phyloP scores from a whole-genome alignment of 2,888 invertebrate species.

The Ennomos quercinarius region DNA sequence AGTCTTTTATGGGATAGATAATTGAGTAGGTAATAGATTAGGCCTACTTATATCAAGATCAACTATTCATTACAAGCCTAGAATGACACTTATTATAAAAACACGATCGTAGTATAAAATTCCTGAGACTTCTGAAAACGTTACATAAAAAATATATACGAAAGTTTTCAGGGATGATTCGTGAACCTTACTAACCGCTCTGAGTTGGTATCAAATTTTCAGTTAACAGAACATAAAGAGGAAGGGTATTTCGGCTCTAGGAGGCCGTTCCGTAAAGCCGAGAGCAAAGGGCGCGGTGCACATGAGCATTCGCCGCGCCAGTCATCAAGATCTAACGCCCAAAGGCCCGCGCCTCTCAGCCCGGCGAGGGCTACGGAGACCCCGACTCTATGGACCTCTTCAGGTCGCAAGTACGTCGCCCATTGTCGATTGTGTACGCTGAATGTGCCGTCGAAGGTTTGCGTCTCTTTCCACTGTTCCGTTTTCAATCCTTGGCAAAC shows the following conservation, averaged over 20 bases:
- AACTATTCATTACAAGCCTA: conserved; percentile 3
- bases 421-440: conserved; percentile 90
- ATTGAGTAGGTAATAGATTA: background rate
- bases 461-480: conserved; percentile 82
- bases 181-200: background rate
- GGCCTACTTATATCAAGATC: conserved; percentile 7
- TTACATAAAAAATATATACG: too few species aligned
- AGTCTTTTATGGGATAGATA: conserved; percentile 25
- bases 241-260: conserved; percentile 64
- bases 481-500: conserved; percentile 87
- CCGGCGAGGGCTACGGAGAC: conserved; percentile 84
- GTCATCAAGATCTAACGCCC: conserved; percentile 92
- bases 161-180: background rate
- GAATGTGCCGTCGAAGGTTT: conserved; percentile 89
- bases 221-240: conserved; percentile 48
- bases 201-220: conserved; percentile 24
- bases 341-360: conserved; percentile 90
- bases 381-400: conserved; percentile 87
- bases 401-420: conserved; percentile 91
- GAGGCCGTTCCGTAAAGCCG: conserved; percentile 82
- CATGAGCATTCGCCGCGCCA: conserved; percentile 89
- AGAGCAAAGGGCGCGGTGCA: conserved; percentile 88
- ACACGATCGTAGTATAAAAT: too few species aligned
- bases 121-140: too few species aligned
- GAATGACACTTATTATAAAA: too few species aligned